Conservation (phyloP, 2,797 vertebrate genomes). For the Petrocephalus schoutedeni region DNA sequence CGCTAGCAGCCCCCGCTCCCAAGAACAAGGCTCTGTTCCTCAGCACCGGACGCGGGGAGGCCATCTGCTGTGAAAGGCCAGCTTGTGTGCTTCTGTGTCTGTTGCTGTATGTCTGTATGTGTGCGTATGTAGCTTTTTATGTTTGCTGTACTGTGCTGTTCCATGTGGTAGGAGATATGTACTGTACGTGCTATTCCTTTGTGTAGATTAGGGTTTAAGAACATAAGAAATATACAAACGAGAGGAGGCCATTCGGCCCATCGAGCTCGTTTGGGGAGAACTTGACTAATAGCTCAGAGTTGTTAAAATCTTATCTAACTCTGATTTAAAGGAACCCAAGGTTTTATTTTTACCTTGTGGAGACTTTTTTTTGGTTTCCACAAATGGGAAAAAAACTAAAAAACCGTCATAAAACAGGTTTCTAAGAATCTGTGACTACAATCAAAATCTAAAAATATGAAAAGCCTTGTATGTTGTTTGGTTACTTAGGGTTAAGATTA, state of each 20-base stretch:
- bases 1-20: not conserved
- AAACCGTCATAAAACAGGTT: not conserved
- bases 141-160: conserved; percentile 19
- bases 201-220: conserved; percentile 7
- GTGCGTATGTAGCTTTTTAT: not conserved
- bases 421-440: not conserved
- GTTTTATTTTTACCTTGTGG: not conserved
- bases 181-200: conserved; percentile 8
- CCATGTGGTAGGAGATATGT: not conserved
- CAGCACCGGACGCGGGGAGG: not conserved
- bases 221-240: no score
- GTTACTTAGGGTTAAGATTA: not conserved
- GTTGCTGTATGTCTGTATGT: not conserved
- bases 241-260: no score
- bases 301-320: no score
- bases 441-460: not conserved
- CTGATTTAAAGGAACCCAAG: no score
- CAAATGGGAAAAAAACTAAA: not conserved
- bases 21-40: conserved; percentile 3
- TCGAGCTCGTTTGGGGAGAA: no score
- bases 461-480: not conserved
- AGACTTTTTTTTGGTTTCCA: not conserved
- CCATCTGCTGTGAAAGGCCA: conserved; percentile 5
- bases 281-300: no score
- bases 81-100: not conserved